Conservation (phyloP, 2,797 vertebrate species). For the Poecilia gillii region DNA sequence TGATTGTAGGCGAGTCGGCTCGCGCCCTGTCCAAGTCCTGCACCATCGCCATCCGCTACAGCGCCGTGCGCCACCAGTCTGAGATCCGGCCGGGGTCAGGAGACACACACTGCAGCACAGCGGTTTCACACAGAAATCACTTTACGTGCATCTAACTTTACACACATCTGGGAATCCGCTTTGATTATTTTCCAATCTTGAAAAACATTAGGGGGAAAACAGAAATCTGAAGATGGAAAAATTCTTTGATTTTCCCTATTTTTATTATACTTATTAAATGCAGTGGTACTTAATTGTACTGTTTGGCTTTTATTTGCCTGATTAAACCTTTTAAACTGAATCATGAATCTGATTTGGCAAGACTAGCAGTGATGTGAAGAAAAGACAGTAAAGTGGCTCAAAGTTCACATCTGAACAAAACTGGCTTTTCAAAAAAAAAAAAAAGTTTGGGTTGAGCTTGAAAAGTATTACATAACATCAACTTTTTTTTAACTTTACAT, state of each 20-base stretch:
- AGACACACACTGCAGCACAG: neutral
- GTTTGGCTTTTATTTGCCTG: neutral
- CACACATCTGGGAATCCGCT: neutral
- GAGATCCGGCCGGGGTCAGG: constrained; percentile 90
- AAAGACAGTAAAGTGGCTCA: neutral
- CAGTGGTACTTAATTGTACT: neutral
- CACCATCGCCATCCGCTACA: constrained; percentile 96
- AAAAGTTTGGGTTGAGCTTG: neutral
- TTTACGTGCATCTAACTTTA: neutral
- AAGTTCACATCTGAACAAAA: neutral
- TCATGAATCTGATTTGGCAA: neutral
- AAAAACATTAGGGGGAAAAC: neutral
- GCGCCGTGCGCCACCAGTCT: constrained; percentile 92
- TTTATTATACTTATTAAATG: neutral
- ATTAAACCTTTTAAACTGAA: neutral
- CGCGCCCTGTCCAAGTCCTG: constrained; percentile 85
- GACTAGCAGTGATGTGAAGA: neutral
- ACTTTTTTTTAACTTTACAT: no score
- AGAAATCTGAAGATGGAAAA: neutral
- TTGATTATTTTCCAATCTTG: neutral
- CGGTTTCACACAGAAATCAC: neutral
- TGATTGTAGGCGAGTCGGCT: constrained; percentile 89
- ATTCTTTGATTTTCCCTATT: neutral
- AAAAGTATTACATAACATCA: no score
- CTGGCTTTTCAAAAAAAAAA: no score